These are phyloP conservation scores for Prolemur simus DNA, from an alignment of 2,113 vertebrate species.

Conservation along the genomic window DNA sequence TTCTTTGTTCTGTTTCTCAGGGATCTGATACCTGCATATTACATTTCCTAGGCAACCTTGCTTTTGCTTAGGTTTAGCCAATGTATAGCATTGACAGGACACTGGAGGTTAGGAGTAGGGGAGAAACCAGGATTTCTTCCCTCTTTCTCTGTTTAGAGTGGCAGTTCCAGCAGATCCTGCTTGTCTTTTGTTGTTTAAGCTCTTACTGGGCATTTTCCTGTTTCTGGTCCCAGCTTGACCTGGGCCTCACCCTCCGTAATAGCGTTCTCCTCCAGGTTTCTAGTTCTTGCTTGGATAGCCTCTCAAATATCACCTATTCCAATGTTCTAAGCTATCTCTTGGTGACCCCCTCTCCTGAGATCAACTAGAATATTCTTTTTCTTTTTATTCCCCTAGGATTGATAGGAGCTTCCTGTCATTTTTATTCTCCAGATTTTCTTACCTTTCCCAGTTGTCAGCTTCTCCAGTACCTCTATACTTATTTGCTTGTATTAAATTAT, in stretches of 20 bases:
- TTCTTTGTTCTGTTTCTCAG: conserved; percentile 23
- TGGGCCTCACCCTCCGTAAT: background rate
- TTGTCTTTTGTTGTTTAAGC: background rate
- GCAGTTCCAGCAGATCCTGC: background rate
- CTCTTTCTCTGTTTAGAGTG: background rate
- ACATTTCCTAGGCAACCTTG: background rate
- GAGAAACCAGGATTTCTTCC: background rate
- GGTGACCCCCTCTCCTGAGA: background rate
- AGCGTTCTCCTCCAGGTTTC: background rate
- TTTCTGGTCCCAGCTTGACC: background rate
- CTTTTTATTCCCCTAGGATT: background rate
- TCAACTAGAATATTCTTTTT: background rate
- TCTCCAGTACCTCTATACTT: background rate
- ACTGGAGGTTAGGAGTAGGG: background rate
- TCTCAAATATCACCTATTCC: background rate
- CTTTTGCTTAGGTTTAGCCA: background rate
- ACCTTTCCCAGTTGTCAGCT: background rate
- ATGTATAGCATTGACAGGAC: background rate
- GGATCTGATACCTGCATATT: background rate
- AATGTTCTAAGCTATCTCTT: background rate
- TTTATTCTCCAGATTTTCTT: background rate
- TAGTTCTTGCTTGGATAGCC: background rate
- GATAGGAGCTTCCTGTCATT: background rate
- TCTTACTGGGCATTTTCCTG: background rate
- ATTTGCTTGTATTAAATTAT: background rate